These are phyloP conservation scores for Gopherus evgoodei DNA, from an alignment of 2,113 vertebrate genomes.

Conservation along the genomic window DNA sequence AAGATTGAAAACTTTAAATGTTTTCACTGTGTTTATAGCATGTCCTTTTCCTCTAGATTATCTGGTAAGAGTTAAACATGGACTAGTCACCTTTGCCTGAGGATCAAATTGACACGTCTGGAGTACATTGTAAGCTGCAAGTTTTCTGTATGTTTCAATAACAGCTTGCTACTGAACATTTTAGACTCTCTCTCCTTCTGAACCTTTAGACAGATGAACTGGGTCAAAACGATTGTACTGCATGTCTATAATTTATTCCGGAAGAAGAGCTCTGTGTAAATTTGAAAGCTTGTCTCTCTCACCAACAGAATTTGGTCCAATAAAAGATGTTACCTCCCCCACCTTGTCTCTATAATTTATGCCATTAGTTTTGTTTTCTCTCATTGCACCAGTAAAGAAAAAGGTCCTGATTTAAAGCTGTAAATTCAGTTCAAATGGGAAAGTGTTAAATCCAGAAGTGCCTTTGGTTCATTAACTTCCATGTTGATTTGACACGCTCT, in stretches of 20 bases:
- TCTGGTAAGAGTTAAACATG: neutral
- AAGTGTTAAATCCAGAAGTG: constrained; percentile 77
- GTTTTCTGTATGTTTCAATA: neutral
- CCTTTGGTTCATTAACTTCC: constrained; percentile 81
- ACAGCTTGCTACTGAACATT: constrained; percentile 7
- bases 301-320: neutral
- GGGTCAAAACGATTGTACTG: constrained; percentile 17
- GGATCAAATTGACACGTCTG: neutral
- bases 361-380: constrained; percentile 19
- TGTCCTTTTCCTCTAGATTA: constrained; percentile 22
- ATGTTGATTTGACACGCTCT: constrained; percentile 78
- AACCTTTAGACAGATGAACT: constrained; percentile 24
- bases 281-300: neutral
- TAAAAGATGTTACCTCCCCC: neutral
- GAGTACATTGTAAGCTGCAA: neutral
- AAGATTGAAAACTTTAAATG: neutral
- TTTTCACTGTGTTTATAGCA: accelerated
- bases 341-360: neutral
- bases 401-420: constrained; percentile 58
- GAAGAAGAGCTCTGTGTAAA: neutral
- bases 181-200: neutral
- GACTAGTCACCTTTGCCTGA: neutral
- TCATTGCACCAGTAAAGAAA: constrained; percentile 33
- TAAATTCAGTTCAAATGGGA: constrained; percentile 79
- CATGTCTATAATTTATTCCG: neutral